Evolutionary conservation across 2,113 vertebrate genomes (phyloP).

Genomic region (Machaerirhynchus nigripectus): DNA sequence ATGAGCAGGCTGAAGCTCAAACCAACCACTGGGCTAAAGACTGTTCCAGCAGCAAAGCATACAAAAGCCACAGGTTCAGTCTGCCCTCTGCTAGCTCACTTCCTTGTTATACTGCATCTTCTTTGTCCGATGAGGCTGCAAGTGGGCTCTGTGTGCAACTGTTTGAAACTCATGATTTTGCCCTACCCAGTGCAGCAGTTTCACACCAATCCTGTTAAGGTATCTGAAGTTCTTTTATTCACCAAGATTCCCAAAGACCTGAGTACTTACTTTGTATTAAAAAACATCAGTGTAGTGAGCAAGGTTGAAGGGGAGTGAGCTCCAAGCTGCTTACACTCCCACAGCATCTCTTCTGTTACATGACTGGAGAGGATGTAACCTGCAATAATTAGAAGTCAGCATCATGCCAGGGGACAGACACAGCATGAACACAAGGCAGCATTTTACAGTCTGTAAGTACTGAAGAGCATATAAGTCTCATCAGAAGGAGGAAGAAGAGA

Average conservation of each 20-base stretch:
- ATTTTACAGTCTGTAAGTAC: not conserved
- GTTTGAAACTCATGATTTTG: not conserved
- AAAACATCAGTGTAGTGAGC: slow-evolving; percentile 98
- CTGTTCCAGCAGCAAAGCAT: not conserved
- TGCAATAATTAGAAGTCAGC: slow-evolving; percentile 65
- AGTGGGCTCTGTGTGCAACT: not conserved
- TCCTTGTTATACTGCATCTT: not conserved
- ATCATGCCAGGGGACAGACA: not conserved
- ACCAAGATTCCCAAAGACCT: not conserved
- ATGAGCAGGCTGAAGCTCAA: not conserved
- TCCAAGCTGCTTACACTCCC: slow-evolving; percentile 98
- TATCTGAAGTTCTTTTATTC: not conserved
- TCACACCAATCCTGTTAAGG: not conserved
- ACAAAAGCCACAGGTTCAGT: not conserved
- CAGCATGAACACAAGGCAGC: not conserved
- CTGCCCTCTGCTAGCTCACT: not conserved
- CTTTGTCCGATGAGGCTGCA: not conserved
- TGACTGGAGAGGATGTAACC: slow-evolving; percentile 98
- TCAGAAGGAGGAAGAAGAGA: not conserved
- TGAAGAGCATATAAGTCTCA: not conserved
- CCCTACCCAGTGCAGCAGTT: not conserved
- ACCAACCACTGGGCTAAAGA: not conserved
- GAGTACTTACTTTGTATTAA: slow-evolving; percentile 97
- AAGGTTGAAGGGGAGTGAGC: slow-evolving; percentile 96
- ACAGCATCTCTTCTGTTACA: slow-evolving; percentile 98